Evolutionary conservation across 2,888 invertebrate genomes (phyloP), one percentile per base, ranked within the genome.

Genomic region (Lasioglossum malachurum): DNA sequence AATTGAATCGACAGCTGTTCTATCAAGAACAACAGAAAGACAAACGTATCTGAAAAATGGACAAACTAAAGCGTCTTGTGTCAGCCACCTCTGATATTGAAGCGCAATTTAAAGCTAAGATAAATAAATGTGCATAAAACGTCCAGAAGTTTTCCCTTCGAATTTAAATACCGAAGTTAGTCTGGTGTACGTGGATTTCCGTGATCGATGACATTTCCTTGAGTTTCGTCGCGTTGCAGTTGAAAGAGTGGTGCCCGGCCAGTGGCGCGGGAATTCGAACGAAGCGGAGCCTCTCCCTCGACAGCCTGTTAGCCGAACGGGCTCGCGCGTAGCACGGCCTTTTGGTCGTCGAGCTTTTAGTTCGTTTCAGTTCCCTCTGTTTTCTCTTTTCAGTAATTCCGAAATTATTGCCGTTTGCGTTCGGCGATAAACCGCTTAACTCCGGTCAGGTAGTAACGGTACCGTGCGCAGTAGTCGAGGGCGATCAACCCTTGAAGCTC

Each of bases 401-500:
- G 86, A 95, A 94, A 92, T 93, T 95, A 88, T 94, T 95, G 89
- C 94, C 95, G 87, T 96, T 96, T 91, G 95, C 96, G 87, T 97
- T 97, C 93, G 97, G 97, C 80, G 96, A 96, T 88, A 96, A 96
- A 88, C 96, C 96, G 0, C 94, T 97, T 77, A 96, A 97, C 92
- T 96, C 96, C 67, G 97, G 97, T 80, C 96, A 97, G 93, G 96
- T 96, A 77, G 96, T 96, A 64, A 96, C 96, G 44, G 96, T 97
- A 80, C 96, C 96, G 77, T 97, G 97, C 92, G 96, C 96, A 74
- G 96, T 97, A 83, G 94, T 96, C 87, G 96, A 96, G 91, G 97
- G 97, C 41, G 97, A 97, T 95, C 95, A 96, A 84, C 97, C 97
- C 69, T 96, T 97, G 78, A 96, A 96, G 92, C 96, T 97, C 67